These are phyloP conservation scores for Sebastes baramenuke DNA, from an alignment of 2,797 vertebrate genomes.

Conservation along the genomic window DNA sequence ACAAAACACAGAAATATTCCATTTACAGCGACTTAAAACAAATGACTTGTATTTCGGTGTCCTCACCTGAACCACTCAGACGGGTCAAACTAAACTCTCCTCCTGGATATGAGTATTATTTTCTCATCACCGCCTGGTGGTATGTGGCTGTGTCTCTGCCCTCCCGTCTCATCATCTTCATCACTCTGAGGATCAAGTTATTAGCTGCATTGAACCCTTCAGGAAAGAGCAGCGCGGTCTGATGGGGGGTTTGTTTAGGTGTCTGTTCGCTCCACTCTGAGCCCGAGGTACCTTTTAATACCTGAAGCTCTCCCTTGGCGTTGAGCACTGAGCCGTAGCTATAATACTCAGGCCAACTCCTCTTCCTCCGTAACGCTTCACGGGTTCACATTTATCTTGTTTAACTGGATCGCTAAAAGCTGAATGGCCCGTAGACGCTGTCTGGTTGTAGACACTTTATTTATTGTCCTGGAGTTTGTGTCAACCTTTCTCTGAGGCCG, in stretches of 20 bases:
- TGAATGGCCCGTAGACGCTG: background rate
- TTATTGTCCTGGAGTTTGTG: background rate
- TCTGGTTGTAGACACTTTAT: background rate
- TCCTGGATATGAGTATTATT: background rate
- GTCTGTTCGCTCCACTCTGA: background rate
- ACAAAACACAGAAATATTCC: background rate
- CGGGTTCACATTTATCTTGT: conserved; percentile 7
- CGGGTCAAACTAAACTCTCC: background rate
- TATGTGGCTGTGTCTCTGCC: background rate
- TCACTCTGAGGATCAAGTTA: background rate
- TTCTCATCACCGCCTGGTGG: background rate
- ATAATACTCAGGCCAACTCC: background rate
- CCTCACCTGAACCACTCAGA: background rate
- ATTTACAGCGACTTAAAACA: background rate
- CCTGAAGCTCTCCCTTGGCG: background rate
- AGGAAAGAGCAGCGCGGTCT: background rate
- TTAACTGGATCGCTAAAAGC: background rate
- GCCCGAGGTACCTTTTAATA: background rate
- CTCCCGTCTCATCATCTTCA: conserved; percentile 14
- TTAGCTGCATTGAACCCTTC: background rate
- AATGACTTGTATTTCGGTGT: background rate
- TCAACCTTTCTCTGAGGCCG: background rate
- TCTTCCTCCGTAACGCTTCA: background rate
- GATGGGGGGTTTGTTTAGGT: background rate
- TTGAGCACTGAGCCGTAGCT: background rate